Percentiles rank a stretch among this genome's conserved stretches.
Conservation (phyloP, 2,797 vertebrate genomes). For the Peromyscus nudipes region DNA sequence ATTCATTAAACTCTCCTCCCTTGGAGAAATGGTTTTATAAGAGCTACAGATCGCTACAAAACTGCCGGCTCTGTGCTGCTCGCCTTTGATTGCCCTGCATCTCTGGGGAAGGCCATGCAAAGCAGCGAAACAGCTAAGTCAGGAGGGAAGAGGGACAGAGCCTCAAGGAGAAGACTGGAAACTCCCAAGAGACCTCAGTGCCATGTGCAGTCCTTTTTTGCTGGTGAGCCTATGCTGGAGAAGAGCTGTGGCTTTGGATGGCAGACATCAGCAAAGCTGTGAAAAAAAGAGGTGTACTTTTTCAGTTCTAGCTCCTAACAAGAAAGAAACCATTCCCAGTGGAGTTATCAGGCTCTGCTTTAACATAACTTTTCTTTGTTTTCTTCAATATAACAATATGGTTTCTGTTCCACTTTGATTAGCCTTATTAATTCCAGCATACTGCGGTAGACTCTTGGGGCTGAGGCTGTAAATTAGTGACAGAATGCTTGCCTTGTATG, state of each 20-base stretch:
- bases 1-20: conserved; percentile 73
- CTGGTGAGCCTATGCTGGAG: not conserved
- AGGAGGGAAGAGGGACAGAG: conserved; percentile 18
- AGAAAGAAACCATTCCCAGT: not conserved
- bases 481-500: not conserved
- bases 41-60: conserved; percentile 72
- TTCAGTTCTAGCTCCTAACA: not conserved
- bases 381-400: not conserved
- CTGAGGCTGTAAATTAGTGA: not conserved
- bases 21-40: conserved; percentile 74
- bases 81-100: conserved; percentile 58
- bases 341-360: not conserved
- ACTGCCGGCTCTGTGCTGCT: conserved; percentile 48
- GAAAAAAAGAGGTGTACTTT: not conserved
- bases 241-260: not conserved
- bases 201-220: not conserved
- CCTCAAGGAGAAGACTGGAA: conserved; percentile 3
- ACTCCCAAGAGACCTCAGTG: not conserved
- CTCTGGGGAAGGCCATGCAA: conserved; percentile 41
- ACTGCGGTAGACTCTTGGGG: not conserved
- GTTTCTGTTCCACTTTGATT: not conserved
- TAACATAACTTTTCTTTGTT: not conserved
- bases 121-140: not conserved
- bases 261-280: not conserved
- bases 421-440: not conserved